Conservation (phyloP, 2,888 invertebrate species). For the Pristionchus mayeri region DNA sequence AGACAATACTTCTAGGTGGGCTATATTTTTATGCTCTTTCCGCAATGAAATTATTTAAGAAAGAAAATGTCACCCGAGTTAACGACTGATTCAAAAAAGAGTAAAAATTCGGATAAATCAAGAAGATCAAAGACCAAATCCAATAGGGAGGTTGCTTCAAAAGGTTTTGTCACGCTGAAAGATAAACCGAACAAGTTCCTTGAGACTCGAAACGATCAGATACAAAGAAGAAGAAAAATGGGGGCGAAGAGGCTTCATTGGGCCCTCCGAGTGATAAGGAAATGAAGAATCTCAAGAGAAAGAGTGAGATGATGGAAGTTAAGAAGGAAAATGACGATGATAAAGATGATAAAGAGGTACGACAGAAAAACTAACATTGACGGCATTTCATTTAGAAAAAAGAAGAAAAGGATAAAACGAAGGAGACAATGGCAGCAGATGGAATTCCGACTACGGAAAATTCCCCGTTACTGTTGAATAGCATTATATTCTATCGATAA, state of each 20-base stretch:
- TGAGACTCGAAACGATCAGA: slow-evolving; percentile 14
- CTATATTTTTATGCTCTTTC: not conserved
- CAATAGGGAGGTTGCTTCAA: not conserved
- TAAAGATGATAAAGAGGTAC: slow-evolving; percentile 29
- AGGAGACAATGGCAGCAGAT: not conserved
- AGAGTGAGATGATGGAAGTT: not conserved
- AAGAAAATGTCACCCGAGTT: not conserved
- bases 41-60: not conserved
- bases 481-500: not conserved
- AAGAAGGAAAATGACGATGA: slow-evolving; percentile 9
- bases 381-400: not conserved
- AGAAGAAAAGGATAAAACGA: slow-evolving; percentile 10
- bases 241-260: not conserved
- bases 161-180: not conserved
- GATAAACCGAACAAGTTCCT: not conserved
- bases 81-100: slow-evolving; percentile 47
- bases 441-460: slow-evolving; percentile 18
- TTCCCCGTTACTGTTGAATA: slow-evolving; percentile 36
- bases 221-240: not conserved
- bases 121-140: slow-evolving; percentile 16
- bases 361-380: not conserved
- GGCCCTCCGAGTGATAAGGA: slow-evolving; percentile 25
- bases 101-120: slow-evolving; percentile 43
- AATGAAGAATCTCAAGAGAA: slow-evolving; percentile 23
- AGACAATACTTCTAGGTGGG: not conserved